phyloP scores from a whole-genome alignment of 2,113 vertebrate species.

The Thymallus thymallus region DNA sequence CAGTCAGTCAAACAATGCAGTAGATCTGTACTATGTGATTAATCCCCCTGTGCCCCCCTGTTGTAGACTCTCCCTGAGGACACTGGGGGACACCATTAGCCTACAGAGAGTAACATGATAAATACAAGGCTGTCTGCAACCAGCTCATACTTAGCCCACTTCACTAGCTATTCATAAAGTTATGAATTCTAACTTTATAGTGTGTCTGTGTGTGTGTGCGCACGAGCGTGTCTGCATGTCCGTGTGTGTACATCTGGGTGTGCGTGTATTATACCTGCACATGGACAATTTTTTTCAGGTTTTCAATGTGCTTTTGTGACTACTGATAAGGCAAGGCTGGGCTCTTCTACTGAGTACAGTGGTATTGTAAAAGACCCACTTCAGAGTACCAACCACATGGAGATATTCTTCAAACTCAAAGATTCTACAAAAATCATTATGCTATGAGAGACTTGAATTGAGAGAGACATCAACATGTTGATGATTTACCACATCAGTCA shows the following conservation, averaged over 20 bases:
- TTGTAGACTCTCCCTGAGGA: background rate
- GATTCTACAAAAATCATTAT: too few species aligned
- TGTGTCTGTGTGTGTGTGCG: background rate
- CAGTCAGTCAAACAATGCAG: conserved; percentile 8
- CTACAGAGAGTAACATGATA: conserved; percentile 18
- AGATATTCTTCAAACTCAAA: too few species aligned
- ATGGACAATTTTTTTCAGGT: too few species aligned
- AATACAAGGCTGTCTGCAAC: conserved; percentile 2
- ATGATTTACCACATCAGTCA: too few species aligned
- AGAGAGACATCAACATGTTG: too few species aligned
- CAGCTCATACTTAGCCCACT: background rate
- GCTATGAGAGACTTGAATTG: too few species aligned
- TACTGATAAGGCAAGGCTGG: too few species aligned
- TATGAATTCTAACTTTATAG: background rate
- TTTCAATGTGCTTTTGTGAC: too few species aligned
- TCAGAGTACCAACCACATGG: too few species aligned
- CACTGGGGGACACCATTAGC: background rate
- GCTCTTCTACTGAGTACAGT: too few species aligned
- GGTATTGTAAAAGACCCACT: too few species aligned
- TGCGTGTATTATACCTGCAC: background rate
- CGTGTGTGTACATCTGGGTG: background rate
- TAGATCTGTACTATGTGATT: too few species aligned
- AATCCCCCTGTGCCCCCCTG: background rate
- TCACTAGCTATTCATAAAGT: background rate
- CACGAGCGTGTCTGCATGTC: background rate